Evolutionary conservation across 2,113 vertebrate species (phyloP).

Genomic region (Egretta garzetta): DNA sequence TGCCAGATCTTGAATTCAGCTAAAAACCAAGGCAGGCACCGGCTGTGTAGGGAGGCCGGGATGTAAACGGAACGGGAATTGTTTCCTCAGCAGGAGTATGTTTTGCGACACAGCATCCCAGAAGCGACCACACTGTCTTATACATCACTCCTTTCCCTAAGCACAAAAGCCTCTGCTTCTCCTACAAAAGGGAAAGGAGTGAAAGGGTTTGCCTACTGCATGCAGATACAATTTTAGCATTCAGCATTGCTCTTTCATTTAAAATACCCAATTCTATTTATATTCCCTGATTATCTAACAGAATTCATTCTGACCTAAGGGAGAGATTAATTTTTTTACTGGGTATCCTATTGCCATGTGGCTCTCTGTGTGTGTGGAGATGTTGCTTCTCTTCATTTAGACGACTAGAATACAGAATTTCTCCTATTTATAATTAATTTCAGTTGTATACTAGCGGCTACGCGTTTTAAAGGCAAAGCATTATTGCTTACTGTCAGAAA

Average conservation of each 20-base stretch:
- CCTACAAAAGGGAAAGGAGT: background rate
- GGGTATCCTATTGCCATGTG: background rate
- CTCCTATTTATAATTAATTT: background rate
- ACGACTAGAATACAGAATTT: background rate
- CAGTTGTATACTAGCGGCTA: background rate
- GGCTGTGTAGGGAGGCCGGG: background rate
- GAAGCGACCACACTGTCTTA: background rate
- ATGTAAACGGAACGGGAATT: background rate
- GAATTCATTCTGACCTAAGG: background rate
- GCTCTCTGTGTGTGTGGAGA: background rate
- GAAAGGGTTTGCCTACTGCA: background rate
- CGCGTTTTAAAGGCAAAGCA: background rate
- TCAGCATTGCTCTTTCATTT: background rate
- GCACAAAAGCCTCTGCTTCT: background rate
- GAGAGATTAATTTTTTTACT: background rate
- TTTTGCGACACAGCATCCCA: background rate
- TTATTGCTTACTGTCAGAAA: background rate
- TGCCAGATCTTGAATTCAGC: background rate
- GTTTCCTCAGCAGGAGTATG: background rate
- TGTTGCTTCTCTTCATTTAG: background rate
- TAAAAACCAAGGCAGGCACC: background rate
- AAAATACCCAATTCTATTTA: slow-evolving; percentile 22
- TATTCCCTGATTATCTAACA: slow-evolving; percentile 3
- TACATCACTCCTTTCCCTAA: background rate
- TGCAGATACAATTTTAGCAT: background rate